Evolutionary conservation across 2,888 invertebrate genomes (phyloP), one percentile per base, ranked within the genome.

Genomic region (Hyppa rectilinea): DNA sequence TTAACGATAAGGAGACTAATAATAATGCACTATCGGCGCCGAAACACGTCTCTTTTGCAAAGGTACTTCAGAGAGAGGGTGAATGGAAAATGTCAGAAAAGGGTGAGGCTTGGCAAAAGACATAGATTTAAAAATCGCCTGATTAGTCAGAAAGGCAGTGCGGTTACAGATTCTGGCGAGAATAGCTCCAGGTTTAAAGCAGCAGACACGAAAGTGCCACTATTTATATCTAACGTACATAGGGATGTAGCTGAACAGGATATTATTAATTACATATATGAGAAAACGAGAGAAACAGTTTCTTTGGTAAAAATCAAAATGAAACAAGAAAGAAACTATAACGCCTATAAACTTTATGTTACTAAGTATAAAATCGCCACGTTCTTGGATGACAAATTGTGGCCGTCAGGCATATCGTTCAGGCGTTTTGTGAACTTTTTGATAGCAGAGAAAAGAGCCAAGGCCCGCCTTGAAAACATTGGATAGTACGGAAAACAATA

Each of bases 361-460:
- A 63, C 74, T 12, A 81, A 75, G 49, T 36, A 72, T 64, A 77
- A 74, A 38, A 31, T 81, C 10, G 61, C 43, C 0, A 20, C 56
- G 4, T 83, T 82, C 43, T 26, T 82, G 26, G 56, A 43, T n/a
- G 73, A 79, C 6, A 74, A 82, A 17, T 75, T 82, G 17, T 83
- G 83, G 83, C 85, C 82, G 4, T 50, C 75, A 9, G 81, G 80
- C 3, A 67, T 84, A 29, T 62, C 71, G 4, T 84, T 77, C 53
- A 70, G 82, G 36, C 50, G 49, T 38, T 62, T 50, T 50, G 38
- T 50, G 4, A 26, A 62, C 36, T n/a, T 50, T 12, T 26, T 23
- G 34, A n/a, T 1, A 26, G 10, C 4, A 59, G 0, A 31, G n/a
- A 31, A 31, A 45, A 9, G 9, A 45, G 31, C 5, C 43, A 20